Evolutionary conservation across 1,140 invertebrate genomes (phyloP).

Genomic region (Trinorchestia longiramus): DNA sequence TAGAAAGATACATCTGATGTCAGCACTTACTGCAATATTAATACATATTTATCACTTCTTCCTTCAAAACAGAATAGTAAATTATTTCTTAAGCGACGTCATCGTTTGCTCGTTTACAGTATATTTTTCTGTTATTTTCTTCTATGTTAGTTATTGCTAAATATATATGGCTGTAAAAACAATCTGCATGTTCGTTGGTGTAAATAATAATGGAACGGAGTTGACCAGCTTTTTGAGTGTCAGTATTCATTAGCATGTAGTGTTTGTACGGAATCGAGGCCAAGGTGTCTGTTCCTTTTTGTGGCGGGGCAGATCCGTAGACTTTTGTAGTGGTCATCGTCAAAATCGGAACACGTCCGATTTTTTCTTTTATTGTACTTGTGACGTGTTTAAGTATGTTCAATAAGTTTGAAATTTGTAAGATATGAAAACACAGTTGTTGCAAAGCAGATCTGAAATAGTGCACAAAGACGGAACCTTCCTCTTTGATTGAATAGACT

Average conservation of each 20-base stretch:
- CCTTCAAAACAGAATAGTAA: background rate
- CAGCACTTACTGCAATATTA: background rate
- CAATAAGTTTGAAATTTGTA: background rate
- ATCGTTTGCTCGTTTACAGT: background rate
- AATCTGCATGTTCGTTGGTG: background rate
- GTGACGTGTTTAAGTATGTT: background rate
- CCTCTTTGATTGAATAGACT: background rate
- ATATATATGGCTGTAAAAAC: background rate
- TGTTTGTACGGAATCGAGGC: background rate
- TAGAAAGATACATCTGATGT: background rate
- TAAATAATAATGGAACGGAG: background rate
- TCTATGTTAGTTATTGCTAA: background rate
- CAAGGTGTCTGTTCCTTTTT: background rate
- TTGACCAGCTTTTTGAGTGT: background rate
- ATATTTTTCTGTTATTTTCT: background rate
- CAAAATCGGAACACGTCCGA: background rate
- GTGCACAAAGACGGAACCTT: background rate
- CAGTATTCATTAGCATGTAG: background rate
- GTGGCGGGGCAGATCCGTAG: background rate
- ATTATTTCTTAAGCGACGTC: background rate
- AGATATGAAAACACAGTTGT: background rate
- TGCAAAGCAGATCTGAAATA: background rate
- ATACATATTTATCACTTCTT: background rate
- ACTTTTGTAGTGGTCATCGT: background rate
- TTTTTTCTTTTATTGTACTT: background rate